Evolutionary conservation across 2,113 vertebrate genomes (phyloP).

Genomic region (Corythaixoides concolor): DNA sequence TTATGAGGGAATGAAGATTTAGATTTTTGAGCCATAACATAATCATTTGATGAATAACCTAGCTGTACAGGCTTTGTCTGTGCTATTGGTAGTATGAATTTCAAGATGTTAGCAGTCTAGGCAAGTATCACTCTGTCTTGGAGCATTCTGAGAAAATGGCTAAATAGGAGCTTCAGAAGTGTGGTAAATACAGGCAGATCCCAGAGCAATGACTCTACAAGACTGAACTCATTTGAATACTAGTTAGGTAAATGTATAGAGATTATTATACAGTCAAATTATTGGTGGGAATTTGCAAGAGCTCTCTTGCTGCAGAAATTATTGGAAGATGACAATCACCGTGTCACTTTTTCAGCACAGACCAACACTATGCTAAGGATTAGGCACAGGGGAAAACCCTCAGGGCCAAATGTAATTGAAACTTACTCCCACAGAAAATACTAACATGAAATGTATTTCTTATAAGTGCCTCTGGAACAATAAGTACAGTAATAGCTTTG

Average conservation of each 20-base stretch:
- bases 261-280: background rate
- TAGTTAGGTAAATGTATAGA: background rate
- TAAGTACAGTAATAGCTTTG: background rate
- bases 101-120: background rate
- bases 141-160: background rate
- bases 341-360: background rate
- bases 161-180: background rate
- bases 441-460: background rate
- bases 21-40: background rate
- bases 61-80: background rate
- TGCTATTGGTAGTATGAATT: background rate
- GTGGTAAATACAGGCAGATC: background rate
- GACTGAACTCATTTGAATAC: background rate
- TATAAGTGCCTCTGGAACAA: background rate
- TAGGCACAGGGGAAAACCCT: background rate
- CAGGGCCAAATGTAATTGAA: background rate
- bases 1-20: background rate
- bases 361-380: background rate
- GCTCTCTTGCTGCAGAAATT: background rate
- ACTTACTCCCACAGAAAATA: background rate
- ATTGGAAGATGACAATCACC: background rate
- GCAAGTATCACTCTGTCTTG: background rate
- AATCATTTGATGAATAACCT: background rate
- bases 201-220: background rate
- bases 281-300: background rate